These are phyloP conservation scores for Imbricaverruca yamaguchii DNA, from an alignment of 2,888 invertebrate species.

Conservation along the genomic window DNA sequence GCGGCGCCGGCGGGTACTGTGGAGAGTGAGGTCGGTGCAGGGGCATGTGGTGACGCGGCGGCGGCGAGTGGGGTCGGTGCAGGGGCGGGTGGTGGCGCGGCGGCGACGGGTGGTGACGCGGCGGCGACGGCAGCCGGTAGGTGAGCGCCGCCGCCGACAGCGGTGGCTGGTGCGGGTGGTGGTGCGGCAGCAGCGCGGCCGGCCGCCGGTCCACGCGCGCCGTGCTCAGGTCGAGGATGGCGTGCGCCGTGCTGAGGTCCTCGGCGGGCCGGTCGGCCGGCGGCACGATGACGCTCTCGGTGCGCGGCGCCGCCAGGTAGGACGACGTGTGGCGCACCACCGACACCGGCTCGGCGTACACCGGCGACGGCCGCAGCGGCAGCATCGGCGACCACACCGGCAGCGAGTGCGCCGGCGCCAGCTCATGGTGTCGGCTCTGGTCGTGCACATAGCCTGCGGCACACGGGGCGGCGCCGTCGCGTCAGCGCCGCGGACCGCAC, in stretches of 20 bases:
- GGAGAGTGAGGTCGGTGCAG: slow-evolving; percentile 23
- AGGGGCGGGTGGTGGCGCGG: slow-evolving; percentile 24
- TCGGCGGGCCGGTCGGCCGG: slow-evolving; percentile 44
- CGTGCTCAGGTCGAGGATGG: slow-evolving; percentile 79
- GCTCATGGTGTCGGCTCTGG: slow-evolving; percentile 36
- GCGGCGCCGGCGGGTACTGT: slow-evolving; percentile 18
- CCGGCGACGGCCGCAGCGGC: slow-evolving; percentile 35
- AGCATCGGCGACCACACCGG: slow-evolving; percentile 27
- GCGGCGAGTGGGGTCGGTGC: slow-evolving; percentile 20
- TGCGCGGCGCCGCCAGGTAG: slow-evolving; percentile 26
- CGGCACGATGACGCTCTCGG: slow-evolving; percentile 24
- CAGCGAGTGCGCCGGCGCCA: slow-evolving; percentile 35
- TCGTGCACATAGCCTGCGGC: not conserved
- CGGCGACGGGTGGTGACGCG: slow-evolving; percentile 23
- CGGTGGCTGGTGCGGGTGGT: slow-evolving; percentile 28
- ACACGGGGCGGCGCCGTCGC: not conserved
- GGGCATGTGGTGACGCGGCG: slow-evolving; percentile 11
- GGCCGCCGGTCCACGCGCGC: slow-evolving; percentile 49
- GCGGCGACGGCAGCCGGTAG: slow-evolving; percentile 25
- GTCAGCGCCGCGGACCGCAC: not conserved
- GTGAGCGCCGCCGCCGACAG: not conserved
- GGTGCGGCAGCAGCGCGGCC: slow-evolving; percentile 37
- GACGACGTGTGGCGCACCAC: slow-evolving; percentile 18
- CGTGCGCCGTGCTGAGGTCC: slow-evolving; percentile 78
- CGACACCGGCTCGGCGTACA: slow-evolving; percentile 25